Base-by-base conservation (phyloP, 2,113 vertebrate species). In the Recurvirostra avosetta region DNA sequence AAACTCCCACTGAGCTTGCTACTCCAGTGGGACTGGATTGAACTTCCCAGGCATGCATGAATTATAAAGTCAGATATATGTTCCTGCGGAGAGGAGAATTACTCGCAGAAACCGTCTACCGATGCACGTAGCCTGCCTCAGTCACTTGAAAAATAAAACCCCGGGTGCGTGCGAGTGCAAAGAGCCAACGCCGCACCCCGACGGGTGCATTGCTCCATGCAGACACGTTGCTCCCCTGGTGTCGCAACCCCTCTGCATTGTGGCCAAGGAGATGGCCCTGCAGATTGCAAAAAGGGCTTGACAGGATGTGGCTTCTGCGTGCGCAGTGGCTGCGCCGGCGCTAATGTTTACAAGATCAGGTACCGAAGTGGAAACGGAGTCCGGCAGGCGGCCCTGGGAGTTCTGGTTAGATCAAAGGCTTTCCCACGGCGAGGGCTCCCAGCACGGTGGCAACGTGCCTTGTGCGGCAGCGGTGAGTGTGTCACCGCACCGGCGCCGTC, bases 11-110 rank as follows among this genome's bases (percentile, higher is more conserved):
- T 55, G 86, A 96, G 89, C 94, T 93, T 56, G 96, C 87, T 95
- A 5, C 91, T 96, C 96, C 95, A 77, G 94, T 86, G 97, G 78
- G 94, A 97, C 94, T 93, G 91, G 95, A 87, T 76, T 95, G 93
- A 96, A 88, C 95, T 94, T 97, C 93, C 77, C 90, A 92, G 93
- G 95, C 95, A 86, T 40, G 93, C 78, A 88, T 80, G 84, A 91
- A 92, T 96, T 95, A 92, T 5, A 86, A 94, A 97, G 91, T 74
- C 89, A 91, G 89, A 95, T 90, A 41, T 4, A n/a, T 32, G 78
- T 67, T 90, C 84, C 84, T 59, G 91, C 0, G 1, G 88, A 92
- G 92, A 76, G 92, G 30, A 76, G 89, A 86, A 82, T 61, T 62
- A 21, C 50, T 70, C 1, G 38, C 59, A 87, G 91, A 85, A 88